These are phyloP conservation scores for Drosophila nannoptera DNA, from an alignment of 1,140 invertebrate genomes.

Conservation along the genomic window DNA sequence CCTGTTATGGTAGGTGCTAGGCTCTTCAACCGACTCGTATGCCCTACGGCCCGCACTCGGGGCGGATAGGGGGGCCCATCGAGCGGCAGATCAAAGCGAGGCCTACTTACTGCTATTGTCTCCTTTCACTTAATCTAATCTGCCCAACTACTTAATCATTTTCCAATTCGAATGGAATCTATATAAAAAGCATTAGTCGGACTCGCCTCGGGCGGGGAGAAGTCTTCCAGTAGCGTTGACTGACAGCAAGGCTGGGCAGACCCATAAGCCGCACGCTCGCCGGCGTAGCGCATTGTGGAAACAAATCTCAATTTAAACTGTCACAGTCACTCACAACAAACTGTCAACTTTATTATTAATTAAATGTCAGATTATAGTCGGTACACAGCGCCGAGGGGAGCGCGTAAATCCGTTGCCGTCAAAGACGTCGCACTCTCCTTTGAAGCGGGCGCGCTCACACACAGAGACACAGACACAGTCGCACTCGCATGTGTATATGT, in stretches of 20 bases:
- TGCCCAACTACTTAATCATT: too few relatives aligned
- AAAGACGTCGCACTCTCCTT: conserved; percentile 67
- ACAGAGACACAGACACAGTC: neutral
- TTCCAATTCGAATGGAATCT: too few relatives aligned
- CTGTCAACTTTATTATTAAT: conserved; percentile 78
- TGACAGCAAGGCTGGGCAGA: conserved; percentile 14
- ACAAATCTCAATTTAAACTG: conserved; percentile 78
- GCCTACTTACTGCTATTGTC: neutral
- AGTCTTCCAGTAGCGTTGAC: conserved; percentile 23
- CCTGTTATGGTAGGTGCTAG: conserved; percentile 59
- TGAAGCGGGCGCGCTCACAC: conserved; percentile 47
- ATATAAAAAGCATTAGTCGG: too few relatives aligned
- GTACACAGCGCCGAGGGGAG: conserved; percentile 37
- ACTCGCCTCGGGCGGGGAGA: neutral
- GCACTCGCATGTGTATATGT: conserved; percentile 13
- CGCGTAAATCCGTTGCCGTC: conserved; percentile 52
- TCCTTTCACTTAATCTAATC: too few relatives aligned
- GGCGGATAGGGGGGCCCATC: neutral
- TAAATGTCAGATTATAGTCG: conserved; percentile 78
- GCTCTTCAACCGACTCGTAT: conserved; percentile 45
- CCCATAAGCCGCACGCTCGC: conserved; percentile 31
- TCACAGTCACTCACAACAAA: conserved; percentile 77
- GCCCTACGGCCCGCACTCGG: conserved; percentile 15
- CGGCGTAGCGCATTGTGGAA: conserved; percentile 49
- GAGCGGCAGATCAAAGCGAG: neutral